A percentile compares a stretch with the other conserved stretches of the same genome.
These are phyloP conservation scores for Cephus rjabovi DNA, from an alignment of 2,888 invertebrate species.

Conservation along the genomic window DNA sequence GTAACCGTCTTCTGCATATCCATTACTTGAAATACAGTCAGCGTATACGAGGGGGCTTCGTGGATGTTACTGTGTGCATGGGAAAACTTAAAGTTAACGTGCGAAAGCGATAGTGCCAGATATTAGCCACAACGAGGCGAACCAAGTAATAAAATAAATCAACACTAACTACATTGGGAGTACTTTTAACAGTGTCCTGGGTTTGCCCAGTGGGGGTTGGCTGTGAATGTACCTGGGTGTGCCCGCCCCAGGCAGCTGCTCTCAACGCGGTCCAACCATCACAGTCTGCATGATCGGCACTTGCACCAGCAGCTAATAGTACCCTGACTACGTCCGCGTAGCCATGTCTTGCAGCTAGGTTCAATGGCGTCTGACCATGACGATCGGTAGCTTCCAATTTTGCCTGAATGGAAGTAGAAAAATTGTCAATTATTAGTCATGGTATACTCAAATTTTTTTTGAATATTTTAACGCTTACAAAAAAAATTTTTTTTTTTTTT, in stretches of 20 bases:
- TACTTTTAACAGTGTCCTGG: constrained; percentile 42
- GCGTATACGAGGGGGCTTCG: neutral
- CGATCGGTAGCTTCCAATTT: constrained; percentile 76
- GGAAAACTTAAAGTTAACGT: neutral
- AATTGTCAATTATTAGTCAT: neutral
- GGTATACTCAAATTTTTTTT: neutral
- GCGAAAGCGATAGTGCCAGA: neutral
- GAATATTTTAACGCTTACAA: too few species aligned
- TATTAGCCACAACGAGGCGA: constrained; percentile 36
- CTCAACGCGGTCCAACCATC: constrained; percentile 93
- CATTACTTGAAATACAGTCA: neutral
- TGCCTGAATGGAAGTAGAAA: constrained; percentile 40
- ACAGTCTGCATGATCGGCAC: constrained; percentile 81
- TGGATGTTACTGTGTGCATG: neutral
- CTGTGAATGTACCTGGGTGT: constrained; percentile 76
- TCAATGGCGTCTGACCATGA: constrained; percentile 88
- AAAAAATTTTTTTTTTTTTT: too few species aligned
- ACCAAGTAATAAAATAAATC: constrained; percentile 37
- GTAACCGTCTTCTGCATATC: neutral
- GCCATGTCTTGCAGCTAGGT: constrained; percentile 85
- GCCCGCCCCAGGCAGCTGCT: constrained; percentile 97
- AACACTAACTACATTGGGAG: constrained; percentile 42
- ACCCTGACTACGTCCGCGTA: constrained; percentile 79
- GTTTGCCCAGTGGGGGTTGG: constrained; percentile 40
- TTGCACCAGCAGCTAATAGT: constrained; percentile 73